phyloP scores from a whole-genome alignment of 1,140 invertebrate species.

The Lordiphosa collinella region DNA sequence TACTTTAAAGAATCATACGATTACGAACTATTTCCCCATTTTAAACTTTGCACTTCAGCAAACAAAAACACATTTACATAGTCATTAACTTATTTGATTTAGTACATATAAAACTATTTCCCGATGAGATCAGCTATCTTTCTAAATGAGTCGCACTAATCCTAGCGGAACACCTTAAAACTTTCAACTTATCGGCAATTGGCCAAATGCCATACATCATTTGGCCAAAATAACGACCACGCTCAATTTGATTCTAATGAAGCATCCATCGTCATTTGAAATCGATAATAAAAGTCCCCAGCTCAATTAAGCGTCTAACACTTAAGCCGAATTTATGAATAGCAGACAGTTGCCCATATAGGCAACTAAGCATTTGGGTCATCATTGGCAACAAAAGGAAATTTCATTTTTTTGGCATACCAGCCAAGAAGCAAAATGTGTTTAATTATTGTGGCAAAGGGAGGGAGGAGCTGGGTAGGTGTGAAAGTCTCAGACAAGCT shows the following conservation, averaged over 20 bases:
- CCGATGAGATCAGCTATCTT: no score
- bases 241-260: constrained; percentile 21
- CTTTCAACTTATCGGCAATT: constrained; percentile 23
- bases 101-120: no score
- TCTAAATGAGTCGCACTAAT: constrained; percentile 20
- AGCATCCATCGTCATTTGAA: constrained; percentile 20
- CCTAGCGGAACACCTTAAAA: constrained; percentile 18
- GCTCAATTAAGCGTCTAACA: constrained; percentile 59
- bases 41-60: no score
- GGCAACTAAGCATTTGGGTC: constrained; percentile 60
- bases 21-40: no score
- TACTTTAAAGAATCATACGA: no score
- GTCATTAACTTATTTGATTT: no score
- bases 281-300: constrained; percentile 39
- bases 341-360: constrained; percentile 28
- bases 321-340: constrained; percentile 47
- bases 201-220: constrained; percentile 36
- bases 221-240: constrained; percentile 12
- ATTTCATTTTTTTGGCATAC: constrained; percentile 33
- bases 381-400: constrained; percentile 53
- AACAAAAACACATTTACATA: no score
- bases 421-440: constrained; percentile 44
- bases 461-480: constrained; percentile 2
- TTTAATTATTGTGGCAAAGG: constrained; percentile 47
- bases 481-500: constrained; percentile 8